These are phyloP conservation scores for Amblyteles armatorius DNA, from an alignment of 2,888 invertebrate species.

Conservation along the genomic window DNA sequence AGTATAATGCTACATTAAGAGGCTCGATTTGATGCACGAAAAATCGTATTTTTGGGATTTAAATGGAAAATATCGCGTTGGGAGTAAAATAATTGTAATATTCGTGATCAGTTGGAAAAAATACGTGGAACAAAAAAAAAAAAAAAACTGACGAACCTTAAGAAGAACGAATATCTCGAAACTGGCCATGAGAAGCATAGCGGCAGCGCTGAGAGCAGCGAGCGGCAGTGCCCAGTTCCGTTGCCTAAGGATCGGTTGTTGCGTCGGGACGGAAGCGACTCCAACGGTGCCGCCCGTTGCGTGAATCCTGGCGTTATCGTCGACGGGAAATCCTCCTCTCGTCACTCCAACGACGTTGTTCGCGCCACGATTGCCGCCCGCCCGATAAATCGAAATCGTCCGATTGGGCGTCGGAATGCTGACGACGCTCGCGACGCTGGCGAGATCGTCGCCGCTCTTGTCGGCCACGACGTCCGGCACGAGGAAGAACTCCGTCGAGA, in stretches of 20 bases:
- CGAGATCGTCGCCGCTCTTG: constrained; percentile 71
- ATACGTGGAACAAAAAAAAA: no score
- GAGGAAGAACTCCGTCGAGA: constrained; percentile 94
- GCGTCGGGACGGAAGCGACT: constrained; percentile 76
- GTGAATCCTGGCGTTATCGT: constrained; percentile 65
- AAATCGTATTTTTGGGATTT: no score
- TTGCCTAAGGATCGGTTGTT: constrained; percentile 86
- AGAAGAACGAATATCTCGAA: constrained; percentile 96
- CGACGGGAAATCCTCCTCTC: constrained; percentile 73
- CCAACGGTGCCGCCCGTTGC: constrained; percentile 77
- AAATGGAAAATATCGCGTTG: no score
- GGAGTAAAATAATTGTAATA: no score
- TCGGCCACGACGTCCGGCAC: constrained; percentile 86
- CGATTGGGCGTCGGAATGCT: constrained; percentile 81
- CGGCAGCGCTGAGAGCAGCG: constrained; percentile 92
- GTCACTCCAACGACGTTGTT: constrained; percentile 73
- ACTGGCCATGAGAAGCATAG: constrained; percentile 93
- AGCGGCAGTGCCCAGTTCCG: constrained; percentile 97
- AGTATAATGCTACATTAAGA: no score
- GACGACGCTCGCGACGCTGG: constrained; percentile 80
- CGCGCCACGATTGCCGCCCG: constrained; percentile 75
- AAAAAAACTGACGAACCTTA: constrained; percentile 78
- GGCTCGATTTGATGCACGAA: no score
- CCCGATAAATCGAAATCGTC: constrained; percentile 79
- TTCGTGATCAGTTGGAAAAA: no score